Evolutionary conservation across 2,888 invertebrate genomes (phyloP).

Genomic region (Cybosia mesomella): DNA sequence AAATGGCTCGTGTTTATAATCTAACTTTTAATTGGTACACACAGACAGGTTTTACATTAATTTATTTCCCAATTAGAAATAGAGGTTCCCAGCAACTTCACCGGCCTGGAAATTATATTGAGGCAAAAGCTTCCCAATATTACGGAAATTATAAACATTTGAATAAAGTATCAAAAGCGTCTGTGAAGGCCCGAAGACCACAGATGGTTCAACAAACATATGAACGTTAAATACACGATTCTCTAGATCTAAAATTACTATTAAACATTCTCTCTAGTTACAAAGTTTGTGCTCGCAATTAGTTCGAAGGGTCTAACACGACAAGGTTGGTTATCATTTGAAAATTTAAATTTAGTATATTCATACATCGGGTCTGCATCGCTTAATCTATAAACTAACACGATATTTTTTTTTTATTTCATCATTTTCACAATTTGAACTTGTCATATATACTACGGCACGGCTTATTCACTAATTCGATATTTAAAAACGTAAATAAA

Average conservation of each 20-base stretch:
- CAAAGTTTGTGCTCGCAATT: neutral
- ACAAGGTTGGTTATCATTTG: no score
- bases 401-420: no score
- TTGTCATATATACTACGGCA: no score
- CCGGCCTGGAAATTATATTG: neutral
- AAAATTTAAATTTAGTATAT: no score
- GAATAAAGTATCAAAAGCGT: neutral
- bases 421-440: no score
- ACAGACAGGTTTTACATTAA: neutral
- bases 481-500: no score
- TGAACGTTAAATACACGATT: neutral
- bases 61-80: constrained; percentile 2
- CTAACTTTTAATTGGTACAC: constrained; percentile 5
- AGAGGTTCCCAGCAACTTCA: neutral
- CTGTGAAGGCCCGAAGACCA: neutral
- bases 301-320: neutral
- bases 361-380: no score
- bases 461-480: no score
- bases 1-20: neutral
- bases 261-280: neutral
- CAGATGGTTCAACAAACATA: neutral
- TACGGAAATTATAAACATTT: neutral
- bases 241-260: neutral
- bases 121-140: constrained; percentile 4
- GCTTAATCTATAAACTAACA: no score